Evolutionary conservation across 2,113 vertebrate genomes (phyloP).

Genomic region (Axis porcinus): DNA sequence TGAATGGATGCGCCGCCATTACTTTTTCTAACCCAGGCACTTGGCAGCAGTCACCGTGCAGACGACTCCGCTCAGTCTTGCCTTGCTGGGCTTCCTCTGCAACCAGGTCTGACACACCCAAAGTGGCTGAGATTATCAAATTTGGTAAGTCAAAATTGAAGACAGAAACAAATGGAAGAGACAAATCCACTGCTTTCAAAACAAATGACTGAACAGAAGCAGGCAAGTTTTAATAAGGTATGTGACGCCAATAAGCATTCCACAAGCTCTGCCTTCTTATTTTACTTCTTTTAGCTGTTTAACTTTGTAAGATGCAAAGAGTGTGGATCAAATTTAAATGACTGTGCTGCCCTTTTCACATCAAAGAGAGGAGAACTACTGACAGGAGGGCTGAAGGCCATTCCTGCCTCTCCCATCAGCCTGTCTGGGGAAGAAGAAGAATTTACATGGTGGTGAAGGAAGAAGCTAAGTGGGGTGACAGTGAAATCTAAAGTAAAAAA

Average conservation of each 20-base stretch:
- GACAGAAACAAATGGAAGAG: neutral
- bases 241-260: neutral
- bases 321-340: neutral
- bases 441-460: neutral
- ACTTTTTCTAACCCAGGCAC: neutral
- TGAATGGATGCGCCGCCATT: neutral
- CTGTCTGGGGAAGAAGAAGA: neutral
- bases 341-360: neutral
- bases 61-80: neutral
- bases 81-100: neutral
- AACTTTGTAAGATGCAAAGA: neutral
- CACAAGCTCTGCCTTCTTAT: neutral
- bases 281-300: neutral
- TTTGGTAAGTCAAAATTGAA: neutral
- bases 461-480: neutral
- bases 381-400: neutral
- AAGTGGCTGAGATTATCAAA: neutral
- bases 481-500: neutral
- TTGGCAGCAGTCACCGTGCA: neutral
- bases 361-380: neutral
- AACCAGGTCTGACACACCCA: neutral
- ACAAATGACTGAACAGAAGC: neutral
- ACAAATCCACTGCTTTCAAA: neutral
- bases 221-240: neutral
- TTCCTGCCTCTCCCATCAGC: neutral